Percentiles rank a stretch among this genome's conserved stretches.
Evolutionary conservation across 2,888 invertebrate genomes (phyloP).

Genomic region (Mesoligia furuncula): DNA sequence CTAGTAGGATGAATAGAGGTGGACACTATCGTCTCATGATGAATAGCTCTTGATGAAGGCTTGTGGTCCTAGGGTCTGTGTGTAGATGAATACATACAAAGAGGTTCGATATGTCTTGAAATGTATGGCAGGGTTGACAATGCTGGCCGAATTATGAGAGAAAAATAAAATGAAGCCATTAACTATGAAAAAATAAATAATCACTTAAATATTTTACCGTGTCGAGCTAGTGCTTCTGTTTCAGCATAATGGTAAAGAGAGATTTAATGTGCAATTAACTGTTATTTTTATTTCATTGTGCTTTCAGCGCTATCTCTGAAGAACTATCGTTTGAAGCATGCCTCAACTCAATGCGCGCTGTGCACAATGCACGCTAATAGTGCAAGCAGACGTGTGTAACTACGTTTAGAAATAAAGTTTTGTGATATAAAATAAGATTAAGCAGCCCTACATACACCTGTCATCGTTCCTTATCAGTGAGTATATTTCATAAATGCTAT

Average conservation of each 20-base stretch:
- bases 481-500: not conserved
- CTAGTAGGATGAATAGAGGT: slow-evolving; percentile 8
- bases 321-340: not conserved
- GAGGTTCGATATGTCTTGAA: slow-evolving; percentile 4
- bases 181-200: not conserved
- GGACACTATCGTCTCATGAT: slow-evolving; percentile 14
- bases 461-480: not conserved
- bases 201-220: not conserved
- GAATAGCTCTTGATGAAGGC: slow-evolving; percentile 6
- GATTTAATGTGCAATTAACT: not conserved
- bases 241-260: not conserved
- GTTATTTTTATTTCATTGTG: too few species aligned
- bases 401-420: not conserved
- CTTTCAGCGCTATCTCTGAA: not conserved
- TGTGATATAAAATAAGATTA: not conserved
- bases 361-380: not conserved
- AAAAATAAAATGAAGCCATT: not conserved
- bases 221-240: slow-evolving; percentile 3
- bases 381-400: not conserved
- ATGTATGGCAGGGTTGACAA: not conserved
- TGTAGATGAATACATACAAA: not conserved
- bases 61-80: not conserved
- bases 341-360: not conserved
- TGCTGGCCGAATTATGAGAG: not conserved
- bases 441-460: not conserved